These are phyloP conservation scores for Drosophila eugracilis DNA, from an alignment of 1,140 invertebrate genomes.

Conservation along the genomic window DNA sequence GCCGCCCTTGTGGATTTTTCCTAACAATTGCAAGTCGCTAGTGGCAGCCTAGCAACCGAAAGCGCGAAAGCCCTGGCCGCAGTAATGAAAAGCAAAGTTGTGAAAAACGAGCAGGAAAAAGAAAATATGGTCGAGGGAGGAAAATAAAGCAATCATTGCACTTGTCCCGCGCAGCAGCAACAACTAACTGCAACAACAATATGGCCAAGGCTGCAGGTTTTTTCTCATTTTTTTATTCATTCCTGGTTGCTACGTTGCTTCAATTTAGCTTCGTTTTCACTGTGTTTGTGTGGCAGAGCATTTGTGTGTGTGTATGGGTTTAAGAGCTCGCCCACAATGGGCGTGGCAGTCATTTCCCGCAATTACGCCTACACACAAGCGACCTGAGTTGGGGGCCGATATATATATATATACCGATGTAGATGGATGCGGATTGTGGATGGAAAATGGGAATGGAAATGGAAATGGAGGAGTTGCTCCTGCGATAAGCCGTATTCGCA, in stretches of 20 bases:
- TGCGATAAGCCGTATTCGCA: constrained; percentile 44
- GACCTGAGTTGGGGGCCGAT: constrained; percentile 23
- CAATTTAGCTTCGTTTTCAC: constrained; percentile 31
- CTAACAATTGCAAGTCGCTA: constrained; percentile 51
- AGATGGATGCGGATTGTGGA: constrained; percentile 13
- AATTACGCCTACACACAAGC: constrained; percentile 75
- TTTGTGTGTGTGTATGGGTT: constrained; percentile 20
- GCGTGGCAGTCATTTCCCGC: constrained; percentile 79
- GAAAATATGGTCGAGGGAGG: constrained; percentile 14
- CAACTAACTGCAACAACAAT: constrained; percentile 31
- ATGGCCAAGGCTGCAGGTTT: constrained; percentile 44
- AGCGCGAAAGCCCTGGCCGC: constrained; percentile 34
- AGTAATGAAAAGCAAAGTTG: constrained; percentile 72
- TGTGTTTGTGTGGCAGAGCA: constrained; percentile 18
- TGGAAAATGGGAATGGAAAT: constrained; percentile 4
- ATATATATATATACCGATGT: constrained; percentile 2
- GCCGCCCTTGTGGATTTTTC: constrained; percentile 44
- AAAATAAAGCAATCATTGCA: constrained; percentile 77
- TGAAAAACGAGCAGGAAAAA: constrained; percentile 39
- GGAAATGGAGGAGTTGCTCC: constrained; percentile 12
- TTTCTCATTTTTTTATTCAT: constrained; percentile 21
- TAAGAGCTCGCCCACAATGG: constrained; percentile 69
- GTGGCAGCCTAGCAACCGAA: constrained; percentile 69
- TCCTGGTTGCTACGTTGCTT: constrained; percentile 62
- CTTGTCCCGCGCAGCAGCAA: constrained; percentile 54